These are phyloP conservation scores for Ophiothrix spiculata DNA, from an alignment of 35 echinoderm and acorn worm species.

Conservation along the genomic window DNA sequence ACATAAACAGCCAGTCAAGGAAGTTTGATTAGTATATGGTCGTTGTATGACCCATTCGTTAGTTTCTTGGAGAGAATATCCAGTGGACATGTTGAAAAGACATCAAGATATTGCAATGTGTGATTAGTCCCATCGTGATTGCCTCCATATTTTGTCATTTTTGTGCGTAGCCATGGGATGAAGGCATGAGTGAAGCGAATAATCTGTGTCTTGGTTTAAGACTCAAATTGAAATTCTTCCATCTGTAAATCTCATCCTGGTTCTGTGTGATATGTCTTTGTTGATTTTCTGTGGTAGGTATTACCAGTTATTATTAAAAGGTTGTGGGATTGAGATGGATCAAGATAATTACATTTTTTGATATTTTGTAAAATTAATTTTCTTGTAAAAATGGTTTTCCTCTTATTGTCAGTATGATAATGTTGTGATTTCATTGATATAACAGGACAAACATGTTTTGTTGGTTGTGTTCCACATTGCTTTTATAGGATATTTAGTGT, in stretches of 20 bases:
- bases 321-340: background rate
- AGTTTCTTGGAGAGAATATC: background rate
- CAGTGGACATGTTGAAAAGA: conserved; percentile 4
- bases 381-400: background rate
- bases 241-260: background rate
- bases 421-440: too few species aligned
- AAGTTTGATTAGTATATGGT: background rate
- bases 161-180: background rate
- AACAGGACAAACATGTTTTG: too few species aligned
- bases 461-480: too few species aligned
- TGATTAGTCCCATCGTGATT: background rate
- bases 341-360: background rate
- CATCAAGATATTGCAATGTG: background rate
- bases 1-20: background rate
- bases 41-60: background rate
- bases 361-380: background rate
- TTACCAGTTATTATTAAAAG: background rate
- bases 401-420: too few species aligned
- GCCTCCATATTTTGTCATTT: background rate
- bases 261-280: background rate
- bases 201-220: background rate
- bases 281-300: background rate
- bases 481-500: too few species aligned
- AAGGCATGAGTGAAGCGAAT: background rate
- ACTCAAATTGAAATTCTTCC: background rate